Percentiles rank a stretch among this genome's conserved stretches.
Conservation (phyloP, 1,140 invertebrate genomes). For the Drosophila biarmipes region DNA sequence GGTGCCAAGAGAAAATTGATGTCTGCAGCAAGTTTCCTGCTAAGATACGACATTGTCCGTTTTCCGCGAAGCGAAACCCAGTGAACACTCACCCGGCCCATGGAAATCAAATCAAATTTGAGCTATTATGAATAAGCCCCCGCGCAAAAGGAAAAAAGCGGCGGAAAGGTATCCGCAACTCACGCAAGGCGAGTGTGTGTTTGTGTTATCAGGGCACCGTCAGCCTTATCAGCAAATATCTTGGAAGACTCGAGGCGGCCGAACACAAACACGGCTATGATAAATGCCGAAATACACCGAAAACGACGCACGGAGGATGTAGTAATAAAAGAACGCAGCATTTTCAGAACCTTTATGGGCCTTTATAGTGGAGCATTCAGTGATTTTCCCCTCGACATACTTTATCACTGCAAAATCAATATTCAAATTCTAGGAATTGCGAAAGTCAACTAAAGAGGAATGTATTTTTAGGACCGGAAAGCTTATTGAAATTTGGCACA, state of each 20-base stretch:
- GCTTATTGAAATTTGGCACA: too few relatives aligned
- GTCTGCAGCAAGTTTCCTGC: slow-evolving; percentile 44
- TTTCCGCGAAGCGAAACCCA: slow-evolving; percentile 58
- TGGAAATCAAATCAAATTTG: slow-evolving; percentile 35
- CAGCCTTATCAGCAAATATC: slow-evolving; percentile 71
- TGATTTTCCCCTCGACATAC: too few relatives aligned
- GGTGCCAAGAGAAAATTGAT: slow-evolving; percentile 46
- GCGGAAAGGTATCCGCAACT: slow-evolving; percentile 49
- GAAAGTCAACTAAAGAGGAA: too few relatives aligned
- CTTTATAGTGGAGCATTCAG: too few relatives aligned
- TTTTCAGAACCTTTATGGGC: too few relatives aligned
- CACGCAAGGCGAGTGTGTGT: slow-evolving; percentile 30
- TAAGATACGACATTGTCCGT: slow-evolving; percentile 39
- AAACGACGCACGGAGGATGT: not conserved
- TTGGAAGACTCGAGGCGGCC: slow-evolving; percentile 56
- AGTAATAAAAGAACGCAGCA: not conserved
- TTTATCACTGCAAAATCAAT: too few relatives aligned
- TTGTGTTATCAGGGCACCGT: slow-evolving; percentile 65
- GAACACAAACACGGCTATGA: slow-evolving; percentile 32
- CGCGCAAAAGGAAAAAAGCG: slow-evolving; percentile 6
- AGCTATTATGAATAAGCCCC: slow-evolving; percentile 58
- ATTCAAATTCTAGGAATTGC: too few relatives aligned
- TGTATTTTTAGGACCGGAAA: too few relatives aligned
- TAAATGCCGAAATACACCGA: slow-evolving; percentile 35
- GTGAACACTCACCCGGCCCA: slow-evolving; percentile 23